Conservation (phyloP, 2,888 invertebrate genomes). For the Platynereis dumerilii region DNA sequence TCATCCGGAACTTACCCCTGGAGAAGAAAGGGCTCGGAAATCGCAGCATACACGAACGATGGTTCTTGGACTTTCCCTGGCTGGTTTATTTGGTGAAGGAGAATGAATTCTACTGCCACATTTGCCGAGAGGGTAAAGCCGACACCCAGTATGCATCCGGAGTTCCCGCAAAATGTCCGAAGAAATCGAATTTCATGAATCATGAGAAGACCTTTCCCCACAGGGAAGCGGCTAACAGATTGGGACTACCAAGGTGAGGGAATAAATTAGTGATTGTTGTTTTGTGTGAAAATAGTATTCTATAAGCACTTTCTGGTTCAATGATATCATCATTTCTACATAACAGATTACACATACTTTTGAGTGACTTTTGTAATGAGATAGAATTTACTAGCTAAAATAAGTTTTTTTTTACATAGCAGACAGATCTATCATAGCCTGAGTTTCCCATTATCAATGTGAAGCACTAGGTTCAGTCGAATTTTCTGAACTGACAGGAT, state of each 20-base stretch:
- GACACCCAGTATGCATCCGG: neutral
- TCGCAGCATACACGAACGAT: slow-evolving; percentile 10
- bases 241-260: neutral
- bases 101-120: slow-evolving; percentile 17
- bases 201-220: slow-evolving; percentile 5
- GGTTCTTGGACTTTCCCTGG: slow-evolving; percentile 23
- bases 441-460: too few species aligned
- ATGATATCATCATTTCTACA: too few species aligned
- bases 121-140: slow-evolving; percentile 12
- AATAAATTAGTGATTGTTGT: neutral
- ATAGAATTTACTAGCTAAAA: neutral
- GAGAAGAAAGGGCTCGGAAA: slow-evolving; percentile 6
- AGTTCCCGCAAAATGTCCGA: neutral
- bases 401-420: neutral
- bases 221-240: neutral
- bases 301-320: too few species aligned
- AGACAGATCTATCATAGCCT: too few species aligned
- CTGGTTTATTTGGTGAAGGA: slow-evolving; percentile 6
- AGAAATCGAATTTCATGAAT: slow-evolving; percentile 7
- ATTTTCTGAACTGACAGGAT: too few species aligned
- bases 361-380: neutral
- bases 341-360: too few species aligned
- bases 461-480: too few species aligned
- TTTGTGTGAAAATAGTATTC: too few species aligned
- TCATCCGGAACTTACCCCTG: neutral